Percentiles rank a stretch among this genome's conserved stretches.
phyloP scores from a whole-genome alignment of 2,888 invertebrate species.

The Lomographa bimaculata region DNA sequence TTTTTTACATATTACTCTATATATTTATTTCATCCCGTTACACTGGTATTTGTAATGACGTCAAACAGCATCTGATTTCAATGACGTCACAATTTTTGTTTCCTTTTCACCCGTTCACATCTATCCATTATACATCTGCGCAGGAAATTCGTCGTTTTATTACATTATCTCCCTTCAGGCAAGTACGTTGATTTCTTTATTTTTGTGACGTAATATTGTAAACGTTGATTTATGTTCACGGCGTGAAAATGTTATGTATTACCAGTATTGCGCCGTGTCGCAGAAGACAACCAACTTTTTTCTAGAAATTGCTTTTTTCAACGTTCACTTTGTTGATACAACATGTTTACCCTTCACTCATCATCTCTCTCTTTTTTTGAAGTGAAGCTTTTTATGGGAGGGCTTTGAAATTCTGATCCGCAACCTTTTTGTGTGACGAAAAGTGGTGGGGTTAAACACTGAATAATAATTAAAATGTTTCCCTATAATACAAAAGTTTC shows the following conservation, averaged over 20 bases:
- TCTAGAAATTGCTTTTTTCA: too few relatives aligned
- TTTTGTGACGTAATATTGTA: slow-evolving; percentile 13
- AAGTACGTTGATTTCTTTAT: slow-evolving; percentile 16
- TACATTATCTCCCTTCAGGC: slow-evolving; percentile 10
- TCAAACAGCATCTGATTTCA: slow-evolving; percentile 1
- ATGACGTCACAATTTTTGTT: not conserved
- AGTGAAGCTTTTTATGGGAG: too few relatives aligned
- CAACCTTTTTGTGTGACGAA: too few relatives aligned
- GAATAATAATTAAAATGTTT: too few relatives aligned
- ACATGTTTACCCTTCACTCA: too few relatives aligned
- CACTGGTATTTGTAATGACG: slow-evolving; percentile 20
- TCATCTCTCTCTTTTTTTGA: too few relatives aligned
- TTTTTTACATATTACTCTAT: too few relatives aligned
- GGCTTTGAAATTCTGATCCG: too few relatives aligned
- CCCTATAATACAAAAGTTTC: too few relatives aligned
- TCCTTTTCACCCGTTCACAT: slow-evolving; percentile 1
- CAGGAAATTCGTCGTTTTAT: slow-evolving; percentile 25
- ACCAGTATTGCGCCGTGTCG: not conserved
- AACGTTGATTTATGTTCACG: slow-evolving; percentile 13
- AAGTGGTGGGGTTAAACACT: too few relatives aligned
- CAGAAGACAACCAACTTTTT: not conserved
- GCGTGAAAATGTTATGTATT: slow-evolving; percentile 12
- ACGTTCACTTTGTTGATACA: too few relatives aligned
- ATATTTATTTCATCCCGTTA: too few relatives aligned
- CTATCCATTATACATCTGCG: slow-evolving; percentile 23